Evolutionary conservation across 2,888 invertebrate species (phyloP).

Genomic region (Nymphalis c-album): DNA sequence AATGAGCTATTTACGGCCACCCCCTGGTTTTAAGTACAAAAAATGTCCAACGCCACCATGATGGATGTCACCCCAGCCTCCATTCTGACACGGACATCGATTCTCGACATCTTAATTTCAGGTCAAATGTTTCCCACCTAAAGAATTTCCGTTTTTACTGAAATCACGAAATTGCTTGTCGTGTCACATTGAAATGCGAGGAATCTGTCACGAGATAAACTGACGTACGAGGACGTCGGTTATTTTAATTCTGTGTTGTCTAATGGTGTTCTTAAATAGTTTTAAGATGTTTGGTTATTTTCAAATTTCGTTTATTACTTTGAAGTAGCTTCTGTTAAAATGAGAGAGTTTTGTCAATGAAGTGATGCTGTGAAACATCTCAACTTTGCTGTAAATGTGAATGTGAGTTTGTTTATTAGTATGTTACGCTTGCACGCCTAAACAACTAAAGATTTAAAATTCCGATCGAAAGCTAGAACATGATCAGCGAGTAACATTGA

Average conservation of each 20-base stretch:
- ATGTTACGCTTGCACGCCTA: too few relatives aligned
- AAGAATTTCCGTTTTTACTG: constrained; percentile 57
- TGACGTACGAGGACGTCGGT: constrained; percentile 39
- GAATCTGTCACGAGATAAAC: constrained; percentile 42
- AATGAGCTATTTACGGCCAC: constrained; percentile 43
- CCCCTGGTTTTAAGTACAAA: constrained; percentile 44
- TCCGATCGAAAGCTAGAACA: too few relatives aligned
- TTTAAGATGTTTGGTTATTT: constrained; percentile 11
- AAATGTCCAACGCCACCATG: constrained; percentile 56
- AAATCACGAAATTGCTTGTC: constrained; percentile 45
- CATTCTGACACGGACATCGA: constrained; percentile 69
- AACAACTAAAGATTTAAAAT: too few relatives aligned
- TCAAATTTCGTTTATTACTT: neutral
- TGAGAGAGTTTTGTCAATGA: too few relatives aligned
- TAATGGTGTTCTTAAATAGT: constrained; percentile 27
- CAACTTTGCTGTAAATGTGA: too few relatives aligned
- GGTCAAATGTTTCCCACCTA: constrained; percentile 67
- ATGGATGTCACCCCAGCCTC: constrained; percentile 52
- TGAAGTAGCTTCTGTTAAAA: too few relatives aligned
- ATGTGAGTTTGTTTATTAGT: too few relatives aligned
- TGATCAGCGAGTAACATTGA: too few relatives aligned
- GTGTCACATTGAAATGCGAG: constrained; percentile 38
- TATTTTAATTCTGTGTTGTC: constrained; percentile 22
- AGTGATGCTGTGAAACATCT: too few relatives aligned
- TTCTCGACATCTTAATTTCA: constrained; percentile 78